A percentile compares a stretch with the other conserved stretches of the same genome.
These are phyloP conservation scores for Drosophila anomelani DNA, from an alignment of 2,888 invertebrate genomes.

Conservation along the genomic window DNA sequence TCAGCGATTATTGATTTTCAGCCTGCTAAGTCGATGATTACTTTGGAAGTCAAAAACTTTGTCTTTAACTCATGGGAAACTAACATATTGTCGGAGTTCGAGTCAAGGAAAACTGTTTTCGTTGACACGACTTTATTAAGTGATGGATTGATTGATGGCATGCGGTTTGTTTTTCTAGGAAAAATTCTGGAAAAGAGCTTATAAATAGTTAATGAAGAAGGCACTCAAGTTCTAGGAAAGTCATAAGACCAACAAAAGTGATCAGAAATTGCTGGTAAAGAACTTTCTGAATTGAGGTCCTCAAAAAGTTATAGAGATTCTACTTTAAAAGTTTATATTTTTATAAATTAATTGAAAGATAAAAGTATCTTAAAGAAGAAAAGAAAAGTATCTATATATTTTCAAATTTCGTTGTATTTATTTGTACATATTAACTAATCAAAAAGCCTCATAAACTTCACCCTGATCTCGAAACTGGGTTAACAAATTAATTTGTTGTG, in stretches of 20 bases:
- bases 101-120: conserved; percentile 12
- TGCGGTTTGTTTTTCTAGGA: background rate
- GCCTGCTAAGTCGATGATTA: conserved; percentile 10
- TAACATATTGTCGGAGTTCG: conserved; percentile 23
- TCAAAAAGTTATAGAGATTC: background rate
- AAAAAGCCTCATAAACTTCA: background rate
- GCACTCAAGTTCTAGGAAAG: background rate
- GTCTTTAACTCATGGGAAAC: conserved; percentile 27
- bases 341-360: background rate
- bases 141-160: conserved; percentile 32
- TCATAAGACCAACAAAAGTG: conserved; percentile 23
- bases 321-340: background rate
- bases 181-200: background rate
- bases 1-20: conserved; percentile 32
- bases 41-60: conserved; percentile 15
- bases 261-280: conserved; percentile 38
- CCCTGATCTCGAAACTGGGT: conserved; percentile 17
- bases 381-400: no score
- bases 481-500: conserved; percentile 28
- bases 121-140: background rate
- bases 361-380: no score
- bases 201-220: conserved; percentile 1
- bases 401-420: background rate
- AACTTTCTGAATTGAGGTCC: background rate
- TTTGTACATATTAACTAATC: background rate